Evolutionary conservation across 64 coral and sea anemone genomes (phyloP), one percentile per base, ranked within the genome.

Genomic region (Trachythela sp.): DNA sequence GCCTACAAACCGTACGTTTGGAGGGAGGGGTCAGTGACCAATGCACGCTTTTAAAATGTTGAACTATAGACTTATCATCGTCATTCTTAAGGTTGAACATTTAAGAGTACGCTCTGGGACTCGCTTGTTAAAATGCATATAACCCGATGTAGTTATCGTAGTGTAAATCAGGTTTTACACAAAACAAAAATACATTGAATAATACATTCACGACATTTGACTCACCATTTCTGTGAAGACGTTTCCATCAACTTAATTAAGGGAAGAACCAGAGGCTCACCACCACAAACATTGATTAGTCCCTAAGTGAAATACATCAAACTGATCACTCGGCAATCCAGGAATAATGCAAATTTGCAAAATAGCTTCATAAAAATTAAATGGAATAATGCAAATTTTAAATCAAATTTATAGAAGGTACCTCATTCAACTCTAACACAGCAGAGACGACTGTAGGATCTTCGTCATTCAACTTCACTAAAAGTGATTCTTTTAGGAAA

Each of bases 341-440:
- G 2, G 30, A 68, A 6, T 7, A 68, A n/a, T n/a, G 30, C 3
- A 22, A 68, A 68, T 68, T n/a, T 22, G 3, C 59, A 22, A 68
- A 6, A 68, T 22, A 68, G 4, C 59, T 2, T n/a, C 3, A 6
- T 22, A 68, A 68, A 6, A 68, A 22, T n/a, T n/a, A 68, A 68
- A 68, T 6, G 30, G 20, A 80, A 80, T 29, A 35, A 13, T 13
- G 31, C 68, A 27, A 80, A 0, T 80, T 80, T 80, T 80, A 0
- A 80, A 80, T 17, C 9, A 29, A 9, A 80, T 36, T 39, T 80
- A 1, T 10, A 54, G 29, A 86, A 8, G 33, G 41, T 77, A 97
- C 95, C 88, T 94, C 54, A 84, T 91, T 92, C 35, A 97, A 54
- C 22, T 86, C 70, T 0, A 97, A 88, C 2, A 92, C 90, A 92